phyloP scores from a whole-genome alignment of 2,797 vertebrate species.

The Gymnopithys bicolor region DNA sequence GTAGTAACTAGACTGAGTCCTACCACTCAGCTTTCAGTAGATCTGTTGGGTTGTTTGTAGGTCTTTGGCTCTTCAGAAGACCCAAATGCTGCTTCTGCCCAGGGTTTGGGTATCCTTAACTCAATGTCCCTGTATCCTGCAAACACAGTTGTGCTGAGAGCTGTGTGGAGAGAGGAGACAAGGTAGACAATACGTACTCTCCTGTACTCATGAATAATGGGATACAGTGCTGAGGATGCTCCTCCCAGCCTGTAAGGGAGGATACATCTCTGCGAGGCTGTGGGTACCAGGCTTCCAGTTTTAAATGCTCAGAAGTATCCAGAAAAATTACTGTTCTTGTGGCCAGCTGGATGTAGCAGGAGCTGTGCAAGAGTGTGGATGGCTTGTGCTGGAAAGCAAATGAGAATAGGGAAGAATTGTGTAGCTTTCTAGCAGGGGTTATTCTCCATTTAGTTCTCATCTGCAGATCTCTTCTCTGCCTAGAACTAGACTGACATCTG shows the following conservation, averaged over 20 bases:
- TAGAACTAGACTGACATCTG: conserved; percentile 65
- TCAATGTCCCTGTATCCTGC: neutral
- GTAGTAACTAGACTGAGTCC: neutral
- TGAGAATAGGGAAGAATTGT: neutral
- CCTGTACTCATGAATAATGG: neutral
- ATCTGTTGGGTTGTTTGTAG: neutral
- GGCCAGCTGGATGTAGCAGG: neutral
- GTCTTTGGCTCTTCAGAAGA: neutral
- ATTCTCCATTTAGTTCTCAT: conserved; percentile 33
- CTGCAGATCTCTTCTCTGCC: conserved; percentile 24
- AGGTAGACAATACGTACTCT: neutral
- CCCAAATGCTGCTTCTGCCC: neutral
- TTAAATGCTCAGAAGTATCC: neutral
- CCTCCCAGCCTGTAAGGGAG: neutral
- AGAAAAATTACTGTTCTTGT: neutral
- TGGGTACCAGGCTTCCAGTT: neutral
- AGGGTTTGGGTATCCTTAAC: neutral
- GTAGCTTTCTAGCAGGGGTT: neutral
- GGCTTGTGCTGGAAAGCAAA: neutral
- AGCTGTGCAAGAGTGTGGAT: neutral
- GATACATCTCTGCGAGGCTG: neutral
- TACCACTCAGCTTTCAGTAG: neutral
- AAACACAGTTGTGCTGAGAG: neutral
- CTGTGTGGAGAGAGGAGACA: neutral
- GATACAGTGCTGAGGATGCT: neutral